A percentile compares a stretch with the other conserved stretches of the same genome.
phyloP scores from a whole-genome alignment of 2,888 invertebrate genomes.

The Machimus rusticus region DNA sequence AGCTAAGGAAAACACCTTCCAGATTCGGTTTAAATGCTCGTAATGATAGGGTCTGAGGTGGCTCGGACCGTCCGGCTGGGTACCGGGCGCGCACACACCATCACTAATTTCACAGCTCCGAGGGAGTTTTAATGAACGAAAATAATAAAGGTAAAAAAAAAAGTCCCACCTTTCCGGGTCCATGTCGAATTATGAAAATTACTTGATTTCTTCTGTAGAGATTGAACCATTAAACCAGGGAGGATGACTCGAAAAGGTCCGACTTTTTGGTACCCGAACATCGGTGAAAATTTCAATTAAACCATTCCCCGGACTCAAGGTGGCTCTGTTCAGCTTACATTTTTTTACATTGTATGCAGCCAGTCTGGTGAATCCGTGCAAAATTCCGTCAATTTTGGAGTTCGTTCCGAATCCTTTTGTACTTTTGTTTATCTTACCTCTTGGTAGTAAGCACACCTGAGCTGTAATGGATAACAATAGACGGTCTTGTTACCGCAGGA shows the following conservation, averaged over 20 bases:
- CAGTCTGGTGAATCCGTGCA: neutral
- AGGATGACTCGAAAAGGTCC: neutral
- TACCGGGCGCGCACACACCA: conserved; percentile 30
- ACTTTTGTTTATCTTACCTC: conserved; percentile 1
- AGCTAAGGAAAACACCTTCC: conserved; percentile 17
- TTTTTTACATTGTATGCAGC: neutral
- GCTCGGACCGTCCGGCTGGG: conserved; percentile 31
- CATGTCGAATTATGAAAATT: conserved; percentile 37
- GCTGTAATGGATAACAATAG: neutral
- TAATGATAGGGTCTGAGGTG: conserved; percentile 45
- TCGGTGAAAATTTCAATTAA: neutral
- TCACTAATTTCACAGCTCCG: conserved; percentile 44
- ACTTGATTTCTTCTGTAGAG: neutral
- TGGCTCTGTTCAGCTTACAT: neutral
- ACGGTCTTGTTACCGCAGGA: neutral
- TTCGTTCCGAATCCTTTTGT: neutral
- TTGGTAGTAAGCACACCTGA: neutral
- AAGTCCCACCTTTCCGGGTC: neutral
- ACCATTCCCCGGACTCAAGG: neutral
- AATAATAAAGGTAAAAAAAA: neutral
- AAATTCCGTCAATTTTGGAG: neutral
- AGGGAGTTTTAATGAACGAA: conserved; percentile 35
- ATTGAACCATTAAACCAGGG: conserved; percentile 10
- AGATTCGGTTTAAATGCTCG: conserved; percentile 36
- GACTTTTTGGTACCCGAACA: neutral